A percentile compares a stretch with the other conserved stretches of the same genome.
These are phyloP conservation scores for Alligator sinensis DNA, from an alignment of 2,113 vertebrate genomes.

Conservation along the genomic window DNA sequence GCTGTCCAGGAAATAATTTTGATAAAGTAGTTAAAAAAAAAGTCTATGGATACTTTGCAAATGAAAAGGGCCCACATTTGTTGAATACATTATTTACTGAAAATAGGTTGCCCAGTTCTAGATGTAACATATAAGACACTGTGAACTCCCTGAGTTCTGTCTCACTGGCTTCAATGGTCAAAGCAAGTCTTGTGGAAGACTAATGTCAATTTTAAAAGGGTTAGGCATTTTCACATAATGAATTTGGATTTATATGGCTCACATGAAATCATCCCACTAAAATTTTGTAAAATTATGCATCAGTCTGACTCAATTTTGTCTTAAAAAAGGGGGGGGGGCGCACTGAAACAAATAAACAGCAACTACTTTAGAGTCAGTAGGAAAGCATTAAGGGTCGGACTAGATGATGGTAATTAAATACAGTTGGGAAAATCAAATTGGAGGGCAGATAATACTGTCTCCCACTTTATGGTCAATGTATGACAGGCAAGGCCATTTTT, in stretches of 20 bases:
- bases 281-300: background rate
- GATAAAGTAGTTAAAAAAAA: background rate
- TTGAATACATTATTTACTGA: background rate
- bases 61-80: background rate
- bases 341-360: background rate
- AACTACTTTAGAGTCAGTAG: background rate
- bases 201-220: slow-evolving; percentile 1
- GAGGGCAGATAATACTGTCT: background rate
- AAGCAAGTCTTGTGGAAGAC: too few relatives aligned
- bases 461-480: background rate
- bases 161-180: background rate
- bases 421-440: background rate
- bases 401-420: background rate
- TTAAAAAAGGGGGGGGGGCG: background rate
- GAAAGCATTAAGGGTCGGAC: background rate
- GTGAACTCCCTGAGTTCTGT: background rate
- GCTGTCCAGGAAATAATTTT: background rate
- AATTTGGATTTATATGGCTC: background rate
- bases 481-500: background rate
- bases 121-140: background rate
- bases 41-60: background rate
- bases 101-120: background rate
- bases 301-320: background rate
- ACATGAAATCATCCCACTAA: background rate
- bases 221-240: background rate